These are phyloP conservation scores for Tetanocera ferruginea DNA, from an alignment of 2,888 invertebrate genomes.

Conservation along the genomic window DNA sequence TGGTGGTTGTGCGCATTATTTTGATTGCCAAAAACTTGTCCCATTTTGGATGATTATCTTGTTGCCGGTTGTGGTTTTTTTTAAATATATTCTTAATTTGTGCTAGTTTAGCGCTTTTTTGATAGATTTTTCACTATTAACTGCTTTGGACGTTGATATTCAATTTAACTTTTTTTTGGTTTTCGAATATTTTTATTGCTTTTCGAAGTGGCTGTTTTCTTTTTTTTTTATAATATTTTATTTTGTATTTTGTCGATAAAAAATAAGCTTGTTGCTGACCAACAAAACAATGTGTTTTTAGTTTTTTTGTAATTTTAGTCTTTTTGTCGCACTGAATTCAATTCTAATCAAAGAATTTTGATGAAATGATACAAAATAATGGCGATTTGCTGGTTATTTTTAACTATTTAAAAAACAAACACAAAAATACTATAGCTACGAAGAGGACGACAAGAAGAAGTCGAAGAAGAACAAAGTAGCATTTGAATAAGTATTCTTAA, in stretches of 20 bases:
- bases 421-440: no score
- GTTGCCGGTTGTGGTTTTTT: background rate
- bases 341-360: no score
- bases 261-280: background rate
- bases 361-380: no score
- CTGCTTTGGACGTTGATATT: background rate
- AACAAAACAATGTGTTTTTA: no score
- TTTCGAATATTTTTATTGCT: background rate
- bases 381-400: no score
- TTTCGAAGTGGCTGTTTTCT: background rate
- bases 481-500: no score
- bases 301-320: no score
- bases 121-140: background rate
- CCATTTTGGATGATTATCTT: constrained; percentile 45
- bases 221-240: no score
- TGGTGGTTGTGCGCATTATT: constrained; percentile 50
- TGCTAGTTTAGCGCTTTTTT: background rate
- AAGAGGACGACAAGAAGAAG: no score
- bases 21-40: constrained; percentile 52
- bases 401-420: no score
- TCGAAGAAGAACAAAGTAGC: no score
- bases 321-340: no score
- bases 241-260: background rate
- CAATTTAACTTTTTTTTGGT: background rate
- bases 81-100: background rate